Conservation (phyloP, 2,113 vertebrate genomes). For the Hypanus sabinus region DNA sequence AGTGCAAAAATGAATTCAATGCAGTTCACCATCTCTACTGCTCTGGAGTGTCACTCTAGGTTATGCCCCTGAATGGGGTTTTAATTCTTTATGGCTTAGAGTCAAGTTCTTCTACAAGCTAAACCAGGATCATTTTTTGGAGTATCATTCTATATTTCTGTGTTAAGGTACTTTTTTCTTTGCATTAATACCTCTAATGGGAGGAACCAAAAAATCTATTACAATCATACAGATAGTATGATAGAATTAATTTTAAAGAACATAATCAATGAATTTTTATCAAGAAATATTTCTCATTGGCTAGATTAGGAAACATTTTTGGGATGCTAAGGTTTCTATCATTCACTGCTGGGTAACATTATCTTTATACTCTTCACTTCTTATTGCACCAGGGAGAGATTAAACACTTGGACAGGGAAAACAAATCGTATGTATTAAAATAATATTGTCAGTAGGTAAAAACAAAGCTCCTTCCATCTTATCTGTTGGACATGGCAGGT, state of each 20-base stretch:
- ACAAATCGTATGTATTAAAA: slow-evolving; percentile 12
- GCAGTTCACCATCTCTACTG: not conserved
- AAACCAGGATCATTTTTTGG: no score
- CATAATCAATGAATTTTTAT: not conserved
- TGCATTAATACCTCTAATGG: not conserved
- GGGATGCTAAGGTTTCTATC: slow-evolving; percentile 6
- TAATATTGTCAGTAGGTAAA: slow-evolving; percentile 20
- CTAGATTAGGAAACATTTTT: not conserved
- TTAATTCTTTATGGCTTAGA: not conserved
- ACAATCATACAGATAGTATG: not conserved
- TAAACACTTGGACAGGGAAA: slow-evolving; percentile 9
- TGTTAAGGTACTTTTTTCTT: not conserved
- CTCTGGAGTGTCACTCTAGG: not conserved
- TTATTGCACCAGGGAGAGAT: slow-evolving; percentile 1
- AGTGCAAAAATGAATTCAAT: not conserved
- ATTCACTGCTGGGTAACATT: slow-evolving; percentile 11
- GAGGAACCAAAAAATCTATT: not conserved
- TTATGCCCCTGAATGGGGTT: not conserved
- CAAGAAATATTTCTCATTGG: not conserved
- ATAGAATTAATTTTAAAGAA: not conserved
- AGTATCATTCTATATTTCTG: not conserved
- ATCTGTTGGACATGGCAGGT: slow-evolving; percentile 32
- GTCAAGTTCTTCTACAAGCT: not conserved
- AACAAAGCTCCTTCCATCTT: not conserved
- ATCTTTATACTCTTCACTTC: not conserved